Evolutionary conservation across 2,888 invertebrate species (phyloP).

Genomic region (Rhingia campestris): DNA sequence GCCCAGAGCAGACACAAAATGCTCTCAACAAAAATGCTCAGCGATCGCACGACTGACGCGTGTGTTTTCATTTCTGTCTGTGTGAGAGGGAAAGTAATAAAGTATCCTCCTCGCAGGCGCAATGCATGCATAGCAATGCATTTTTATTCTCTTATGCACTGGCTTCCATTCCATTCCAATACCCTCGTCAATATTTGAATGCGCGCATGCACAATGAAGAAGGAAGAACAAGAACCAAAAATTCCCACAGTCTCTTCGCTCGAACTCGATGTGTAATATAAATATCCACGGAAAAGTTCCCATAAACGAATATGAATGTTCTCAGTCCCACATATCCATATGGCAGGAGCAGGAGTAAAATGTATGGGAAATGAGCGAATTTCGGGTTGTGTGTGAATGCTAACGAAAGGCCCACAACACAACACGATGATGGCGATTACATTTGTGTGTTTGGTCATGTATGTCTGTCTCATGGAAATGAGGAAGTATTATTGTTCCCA

Average conservation of each 20-base stretch:
- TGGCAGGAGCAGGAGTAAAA: slow-evolving; percentile 41
- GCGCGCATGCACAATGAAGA: slow-evolving; percentile 16
- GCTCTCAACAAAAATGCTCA: slow-evolving; percentile 17
- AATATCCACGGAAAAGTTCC: slow-evolving; percentile 55
- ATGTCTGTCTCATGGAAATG: neutral
- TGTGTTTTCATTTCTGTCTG: slow-evolving; percentile 52
- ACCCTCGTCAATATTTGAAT: slow-evolving; percentile 26
- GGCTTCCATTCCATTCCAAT: slow-evolving; percentile 13
- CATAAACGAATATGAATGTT: slow-evolving; percentile 62
- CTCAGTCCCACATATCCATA: slow-evolving; percentile 62
- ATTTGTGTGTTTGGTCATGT: slow-evolving; percentile 7
- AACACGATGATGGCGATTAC: slow-evolving; percentile 5
- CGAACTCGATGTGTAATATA: slow-evolving; percentile 1
- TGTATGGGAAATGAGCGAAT: slow-evolving; percentile 62
- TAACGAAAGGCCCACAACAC: slow-evolving; percentile 20
- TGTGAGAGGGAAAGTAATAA: slow-evolving; percentile 11
- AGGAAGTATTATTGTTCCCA: neutral
- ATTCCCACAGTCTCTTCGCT: slow-evolving; percentile 57
- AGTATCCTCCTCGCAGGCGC: neutral
- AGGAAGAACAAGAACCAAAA: slow-evolving; percentile 32
- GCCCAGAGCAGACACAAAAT: neutral
- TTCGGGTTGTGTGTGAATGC: slow-evolving; percentile 34
- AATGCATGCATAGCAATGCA: neutral
- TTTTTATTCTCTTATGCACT: neutral
- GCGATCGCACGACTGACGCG: slow-evolving; percentile 61